Conservation (phyloP, 2,113 vertebrate species). For the Setophaga kirtlandii region DNA sequence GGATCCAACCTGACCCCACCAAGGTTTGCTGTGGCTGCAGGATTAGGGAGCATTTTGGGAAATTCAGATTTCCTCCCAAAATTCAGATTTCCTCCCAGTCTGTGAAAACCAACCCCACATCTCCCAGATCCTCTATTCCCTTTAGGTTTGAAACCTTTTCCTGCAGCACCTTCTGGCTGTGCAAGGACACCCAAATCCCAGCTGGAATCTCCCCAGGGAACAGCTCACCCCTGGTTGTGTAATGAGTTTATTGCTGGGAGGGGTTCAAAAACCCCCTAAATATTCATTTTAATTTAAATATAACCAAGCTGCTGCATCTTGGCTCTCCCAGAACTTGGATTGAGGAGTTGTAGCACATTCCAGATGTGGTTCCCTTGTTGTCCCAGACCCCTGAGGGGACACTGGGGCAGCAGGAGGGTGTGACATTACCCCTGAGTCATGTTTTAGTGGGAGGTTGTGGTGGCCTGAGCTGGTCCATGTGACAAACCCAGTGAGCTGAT, state of each 20-base stretch:
- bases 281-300: fast-evolving
- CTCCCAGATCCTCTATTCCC: background rate
- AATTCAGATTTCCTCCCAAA: background rate
- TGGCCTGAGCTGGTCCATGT: background rate
- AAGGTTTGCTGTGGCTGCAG: background rate
- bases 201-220: background rate
- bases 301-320: fast-evolving
- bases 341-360: background rate
- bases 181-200: background rate
- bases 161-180: background rate
- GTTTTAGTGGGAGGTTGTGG: background rate
- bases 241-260: background rate
- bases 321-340: background rate
- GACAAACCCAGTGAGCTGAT: constrained; percentile 12
- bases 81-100: fast-evolving
- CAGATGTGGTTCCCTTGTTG: background rate
- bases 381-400: background rate
- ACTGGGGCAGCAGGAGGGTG: background rate
- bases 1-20: fast-evolving
- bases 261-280: background rate
- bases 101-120: background rate
- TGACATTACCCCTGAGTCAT: background rate
- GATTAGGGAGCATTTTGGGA: fast-evolving
- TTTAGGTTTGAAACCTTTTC: background rate
- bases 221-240: background rate